These are phyloP conservation scores for Exocentrus adspersus DNA, from an alignment of 2,888 invertebrate species.

Conservation along the genomic window DNA sequence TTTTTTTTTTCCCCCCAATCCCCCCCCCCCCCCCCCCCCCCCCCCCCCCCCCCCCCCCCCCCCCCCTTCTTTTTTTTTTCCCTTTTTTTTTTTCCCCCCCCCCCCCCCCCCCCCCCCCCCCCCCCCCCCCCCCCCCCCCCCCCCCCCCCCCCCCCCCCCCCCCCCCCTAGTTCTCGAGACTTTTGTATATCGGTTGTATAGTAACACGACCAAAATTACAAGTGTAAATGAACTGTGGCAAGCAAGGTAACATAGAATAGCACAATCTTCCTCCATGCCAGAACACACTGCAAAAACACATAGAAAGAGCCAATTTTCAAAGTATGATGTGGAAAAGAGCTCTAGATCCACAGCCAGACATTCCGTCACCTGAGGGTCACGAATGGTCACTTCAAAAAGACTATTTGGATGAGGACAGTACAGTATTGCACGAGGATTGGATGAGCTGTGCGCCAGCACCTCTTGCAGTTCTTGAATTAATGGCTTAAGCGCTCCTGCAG, in stretches of 20 bases:
- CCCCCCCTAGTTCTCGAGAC: background rate
- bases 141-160: too few relatives aligned
- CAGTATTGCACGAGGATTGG: conserved; percentile 22
- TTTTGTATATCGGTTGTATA: background rate
- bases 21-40: too few relatives aligned
- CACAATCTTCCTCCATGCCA: background rate
- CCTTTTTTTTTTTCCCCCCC: too few relatives aligned
- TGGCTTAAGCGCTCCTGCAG: conserved; percentile 12
- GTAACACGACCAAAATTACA: background rate
- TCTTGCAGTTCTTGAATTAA: conserved; percentile 11
- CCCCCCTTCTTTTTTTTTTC: too few relatives aligned
- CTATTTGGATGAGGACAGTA: conserved; percentile 17
- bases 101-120: too few relatives aligned
- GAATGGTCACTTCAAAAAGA: too few relatives aligned
- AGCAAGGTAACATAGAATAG: background rate
- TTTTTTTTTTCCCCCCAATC: too few relatives aligned
- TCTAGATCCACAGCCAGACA: conserved; percentile 28
- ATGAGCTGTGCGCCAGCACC: conserved; percentile 25
- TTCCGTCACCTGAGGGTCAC: conserved; percentile 24
- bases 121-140: too few relatives aligned
- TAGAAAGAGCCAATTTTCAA: conserved; percentile 24
- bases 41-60: too few relatives aligned
- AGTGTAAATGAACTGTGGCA: background rate
- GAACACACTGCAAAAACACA: conserved; percentile 24
- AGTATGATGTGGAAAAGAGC: conserved; percentile 15